Percentiles rank a stretch among this genome's conserved stretches.
phyloP scores from a whole-genome alignment of 2,113 vertebrate species.

The Eonycteris spelaea region DNA sequence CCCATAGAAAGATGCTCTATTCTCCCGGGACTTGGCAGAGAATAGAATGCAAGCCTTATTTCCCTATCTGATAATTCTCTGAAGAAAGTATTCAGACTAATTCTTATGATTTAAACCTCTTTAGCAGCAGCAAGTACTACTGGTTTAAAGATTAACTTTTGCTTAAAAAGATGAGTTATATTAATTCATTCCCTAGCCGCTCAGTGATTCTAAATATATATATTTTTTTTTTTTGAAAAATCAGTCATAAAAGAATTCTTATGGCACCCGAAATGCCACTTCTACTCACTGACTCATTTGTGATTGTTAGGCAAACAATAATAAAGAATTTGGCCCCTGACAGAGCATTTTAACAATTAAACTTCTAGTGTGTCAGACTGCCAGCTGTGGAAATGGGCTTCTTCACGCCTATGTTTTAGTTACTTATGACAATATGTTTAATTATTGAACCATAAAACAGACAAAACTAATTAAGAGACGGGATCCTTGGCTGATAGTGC shows the following conservation, averaged over 20 bases:
- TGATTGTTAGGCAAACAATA: constrained; percentile 54
- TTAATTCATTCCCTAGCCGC: neutral
- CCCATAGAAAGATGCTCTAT: neutral
- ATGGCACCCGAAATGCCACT: constrained; percentile 24
- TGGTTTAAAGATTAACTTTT: neutral
- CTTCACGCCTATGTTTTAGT: constrained; percentile 55
- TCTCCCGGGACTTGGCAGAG: neutral
- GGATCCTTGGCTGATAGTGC: neutral
- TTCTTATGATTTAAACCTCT: constrained; percentile 3
- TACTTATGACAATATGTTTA: constrained; percentile 67
- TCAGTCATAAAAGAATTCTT: constrained; percentile 37
- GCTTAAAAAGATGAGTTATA: neutral
- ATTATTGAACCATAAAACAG: constrained; percentile 66
- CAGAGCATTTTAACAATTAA: constrained; percentile 60
- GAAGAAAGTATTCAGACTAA: neutral
- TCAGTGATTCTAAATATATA: neutral
- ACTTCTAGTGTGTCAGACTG: constrained; percentile 55
- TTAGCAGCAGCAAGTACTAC: neutral
- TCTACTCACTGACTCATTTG: neutral
- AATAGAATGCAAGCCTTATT: neutral
- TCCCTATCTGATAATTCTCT: neutral
- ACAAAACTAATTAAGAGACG: constrained; percentile 59
- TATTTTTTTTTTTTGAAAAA: neutral
- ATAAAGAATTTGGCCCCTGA: constrained; percentile 52
- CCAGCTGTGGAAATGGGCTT: constrained; percentile 51